phyloP scores from a whole-genome alignment of 2,113 vertebrate genomes.

The Embiotoca jacksoni region DNA sequence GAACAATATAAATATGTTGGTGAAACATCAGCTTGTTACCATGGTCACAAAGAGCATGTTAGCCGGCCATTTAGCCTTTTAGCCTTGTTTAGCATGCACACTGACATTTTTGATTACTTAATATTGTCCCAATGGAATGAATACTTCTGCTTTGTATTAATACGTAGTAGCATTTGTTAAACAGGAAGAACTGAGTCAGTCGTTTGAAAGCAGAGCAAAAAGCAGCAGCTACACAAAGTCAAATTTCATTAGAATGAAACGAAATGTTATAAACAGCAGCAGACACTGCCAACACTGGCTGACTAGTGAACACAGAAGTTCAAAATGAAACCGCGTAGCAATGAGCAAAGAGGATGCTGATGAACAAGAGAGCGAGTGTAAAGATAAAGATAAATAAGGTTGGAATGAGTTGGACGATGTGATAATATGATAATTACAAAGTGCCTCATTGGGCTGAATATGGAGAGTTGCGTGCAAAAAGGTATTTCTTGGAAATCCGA shows the following conservation, averaged over 20 bases:
- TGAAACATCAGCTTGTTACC: too few species aligned
- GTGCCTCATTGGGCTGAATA: not conserved
- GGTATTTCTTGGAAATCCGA: conserved; percentile 22
- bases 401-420: not conserved
- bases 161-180: not conserved
- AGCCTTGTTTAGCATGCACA: too few species aligned
- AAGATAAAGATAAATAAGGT: not conserved
- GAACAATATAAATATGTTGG: too few species aligned
- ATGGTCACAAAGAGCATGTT: too few species aligned
- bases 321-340: not conserved
- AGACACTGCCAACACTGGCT: conserved; percentile 3
- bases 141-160: not conserved
- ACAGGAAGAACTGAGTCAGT: not conserved
- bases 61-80: too few species aligned
- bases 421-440: too few species aligned
- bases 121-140: too few species aligned
- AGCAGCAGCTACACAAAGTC: conserved; percentile 24
- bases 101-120: too few species aligned
- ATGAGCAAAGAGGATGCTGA: too few species aligned
- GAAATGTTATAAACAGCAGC: too few species aligned
- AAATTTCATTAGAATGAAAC: conserved; percentile 19
- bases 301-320: not conserved
- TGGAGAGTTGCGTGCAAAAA: conserved; percentile 1
- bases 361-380: too few species aligned
- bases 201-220: conserved; percentile 3